A percentile compares a stretch with the other conserved stretches of the same genome.
phyloP scores from a whole-genome alignment of 2,797 vertebrate species.

The Urophycis tenuis region DNA sequence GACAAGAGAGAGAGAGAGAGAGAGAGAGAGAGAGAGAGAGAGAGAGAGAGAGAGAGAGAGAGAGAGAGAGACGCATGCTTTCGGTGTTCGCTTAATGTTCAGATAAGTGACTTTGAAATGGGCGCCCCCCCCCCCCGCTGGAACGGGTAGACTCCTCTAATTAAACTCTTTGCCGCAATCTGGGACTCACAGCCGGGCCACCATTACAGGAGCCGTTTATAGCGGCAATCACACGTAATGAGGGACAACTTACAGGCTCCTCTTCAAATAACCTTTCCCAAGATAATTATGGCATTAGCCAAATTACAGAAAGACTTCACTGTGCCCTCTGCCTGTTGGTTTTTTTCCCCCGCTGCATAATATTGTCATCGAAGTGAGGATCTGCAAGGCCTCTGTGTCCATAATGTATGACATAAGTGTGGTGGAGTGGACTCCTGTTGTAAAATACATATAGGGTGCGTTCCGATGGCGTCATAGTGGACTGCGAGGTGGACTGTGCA shows the following conservation, averaged over 20 bases:
- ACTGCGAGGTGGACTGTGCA: no score
- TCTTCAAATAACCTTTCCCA: conserved; percentile 14
- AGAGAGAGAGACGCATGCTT: neutral
- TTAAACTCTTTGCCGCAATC: conserved; percentile 30
- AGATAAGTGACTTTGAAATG: conserved; percentile 12
- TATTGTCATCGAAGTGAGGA: no score
- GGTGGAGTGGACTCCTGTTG: no score
- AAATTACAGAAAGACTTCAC: conserved; percentile 20
- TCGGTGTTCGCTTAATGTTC: neutral
- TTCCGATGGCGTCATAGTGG: no score
- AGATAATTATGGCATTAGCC: neutral
- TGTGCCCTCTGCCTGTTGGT: neutral
- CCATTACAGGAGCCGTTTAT: conserved; percentile 15
- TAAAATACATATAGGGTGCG: no score
- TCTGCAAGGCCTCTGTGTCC: no score
- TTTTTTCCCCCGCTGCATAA: neutral
- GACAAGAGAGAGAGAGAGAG: neutral
- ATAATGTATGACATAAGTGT: neutral
- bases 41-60: neutral
- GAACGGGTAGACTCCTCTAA: conserved; percentile 22
- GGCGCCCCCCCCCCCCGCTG: neutral
- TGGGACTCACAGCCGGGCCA: conserved; percentile 26
- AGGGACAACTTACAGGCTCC: conserved; percentile 2
- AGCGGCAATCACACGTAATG: conserved; percentile 17
- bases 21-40: neutral